Evolutionary conservation across 2,113 vertebrate species (phyloP), one percentile per base, ranked within the genome.

Genomic region (Xiphophorus couchianus): DNA sequence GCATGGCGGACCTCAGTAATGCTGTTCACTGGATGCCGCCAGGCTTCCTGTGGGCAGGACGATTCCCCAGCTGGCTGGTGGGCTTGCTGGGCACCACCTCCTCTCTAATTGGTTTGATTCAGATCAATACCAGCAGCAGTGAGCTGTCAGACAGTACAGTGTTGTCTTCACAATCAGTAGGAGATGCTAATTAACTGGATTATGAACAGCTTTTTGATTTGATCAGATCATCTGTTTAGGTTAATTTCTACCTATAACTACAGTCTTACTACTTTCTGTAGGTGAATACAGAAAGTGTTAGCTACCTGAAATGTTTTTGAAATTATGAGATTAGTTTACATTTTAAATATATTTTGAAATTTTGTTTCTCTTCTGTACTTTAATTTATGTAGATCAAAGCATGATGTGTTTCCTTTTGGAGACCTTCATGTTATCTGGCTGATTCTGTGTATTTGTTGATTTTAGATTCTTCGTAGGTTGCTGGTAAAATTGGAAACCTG

Each of bases 21-120:
- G 96, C 97, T 0, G 73, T 99, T 83, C 97, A 99, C 69, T 99
- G 98, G 98, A 94, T 99, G 94, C 96, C 97, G 0, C 92, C 93
- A 0, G 98, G 98, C 0, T 90, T 99, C 62, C 93, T 99, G 1
- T 99, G 98, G 98, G 96, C 96, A 0, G 97, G 97, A 30, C 64
- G 14, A 4, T 97, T 97, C 83, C 96, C 97, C 4, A 88, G 84
- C 0, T 99, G 97, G 97, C 80, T 98, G 39, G 96, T 99, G 31
- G 98, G 98, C 28, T 95, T 99, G 44, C 87, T 99, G 94, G 98
- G 98, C 1, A 98, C 96, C 0, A 0, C 93, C 6, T 98, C 97
- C 0, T 99, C 98, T 11, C 71, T 98, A 69, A 95, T 96, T 66
- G 95, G 95, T 19, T 84, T 97, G 85, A 95, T 95, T 73, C 95